Percentiles rank a stretch among this genome's conserved stretches.
Evolutionary conservation across 2,797 vertebrate species (phyloP).

Genomic region (Brachymystax lenok): DNA sequence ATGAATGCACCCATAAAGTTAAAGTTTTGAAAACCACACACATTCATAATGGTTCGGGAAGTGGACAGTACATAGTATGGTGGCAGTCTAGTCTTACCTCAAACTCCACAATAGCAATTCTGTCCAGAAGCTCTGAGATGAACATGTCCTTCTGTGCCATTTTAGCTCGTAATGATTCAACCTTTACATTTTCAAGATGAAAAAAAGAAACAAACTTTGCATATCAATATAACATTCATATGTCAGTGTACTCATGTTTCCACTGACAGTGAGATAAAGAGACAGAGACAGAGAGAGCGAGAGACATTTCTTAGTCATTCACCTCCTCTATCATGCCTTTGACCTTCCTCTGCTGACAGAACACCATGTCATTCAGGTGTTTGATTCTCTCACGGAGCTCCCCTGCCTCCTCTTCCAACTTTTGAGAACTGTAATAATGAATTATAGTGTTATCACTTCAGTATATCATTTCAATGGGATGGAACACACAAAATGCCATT

Average conservation of each 20-base stretch:
- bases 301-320: conserved; percentile 9
- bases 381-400: conserved; percentile 91
- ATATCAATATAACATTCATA: not conserved
- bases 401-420: conserved; percentile 79
- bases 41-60: conserved; percentile 31
- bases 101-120: conserved; percentile 95
- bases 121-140: conserved; percentile 93
- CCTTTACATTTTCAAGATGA: conserved; percentile 70
- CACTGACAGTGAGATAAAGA: not conserved
- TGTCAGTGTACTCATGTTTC: not conserved
- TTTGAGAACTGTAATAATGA: conserved; percentile 76
- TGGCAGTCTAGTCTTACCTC: conserved; percentile 80
- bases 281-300: not conserved
- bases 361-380: conserved; percentile 97
- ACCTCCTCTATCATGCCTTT: conserved; percentile 99
- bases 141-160: conserved; percentile 93
- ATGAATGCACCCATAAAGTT: conserved; percentile 18
- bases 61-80: not conserved
- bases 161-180: conserved; percentile 85
- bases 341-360: conserved; percentile 97
- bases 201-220: not conserved
- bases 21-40: conserved; percentile 28
- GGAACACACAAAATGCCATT: not conserved
- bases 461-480: not conserved
- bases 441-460: not conserved